These are phyloP conservation scores for Nemoura dubitans DNA, from an alignment of 2,888 invertebrate genomes.

Conservation along the genomic window DNA sequence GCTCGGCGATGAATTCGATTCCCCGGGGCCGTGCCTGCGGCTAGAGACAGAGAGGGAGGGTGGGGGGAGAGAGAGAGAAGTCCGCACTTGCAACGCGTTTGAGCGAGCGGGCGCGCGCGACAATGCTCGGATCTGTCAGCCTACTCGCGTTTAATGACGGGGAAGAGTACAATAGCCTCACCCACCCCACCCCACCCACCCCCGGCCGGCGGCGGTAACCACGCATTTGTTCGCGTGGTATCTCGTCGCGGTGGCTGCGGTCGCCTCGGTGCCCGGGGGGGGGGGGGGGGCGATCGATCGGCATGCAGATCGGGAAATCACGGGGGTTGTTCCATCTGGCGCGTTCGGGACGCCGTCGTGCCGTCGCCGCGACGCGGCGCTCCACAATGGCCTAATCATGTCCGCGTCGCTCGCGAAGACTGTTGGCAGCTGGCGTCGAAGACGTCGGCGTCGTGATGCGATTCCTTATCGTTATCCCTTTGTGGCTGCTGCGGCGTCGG, in stretches of 20 bases:
- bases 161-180: neutral
- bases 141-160: slow-evolving; percentile 7
- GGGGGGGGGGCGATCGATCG: neutral
- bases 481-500: neutral
- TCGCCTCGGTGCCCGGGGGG: neutral
- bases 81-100: neutral
- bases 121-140: slow-evolving; percentile 5
- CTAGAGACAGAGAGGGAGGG: neutral
- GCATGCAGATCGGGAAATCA: slow-evolving; percentile 5
- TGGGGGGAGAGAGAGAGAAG: neutral
- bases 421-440: neutral
- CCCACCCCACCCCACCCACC: neutral
- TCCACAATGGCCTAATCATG: slow-evolving; percentile 3
- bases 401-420: neutral
- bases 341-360: neutral
- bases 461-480: slow-evolving; percentile 7
- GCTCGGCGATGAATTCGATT: slow-evolving; percentile 12
- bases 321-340: neutral
- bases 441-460: neutral
- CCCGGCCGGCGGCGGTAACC: neutral
- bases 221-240: neutral
- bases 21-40: neutral
- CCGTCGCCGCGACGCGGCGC: neutral
- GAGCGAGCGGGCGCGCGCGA: neutral
- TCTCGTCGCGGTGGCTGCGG: neutral